phyloP scores from a whole-genome alignment of 2,113 vertebrate genomes.

The Solea senegalensis region DNA sequence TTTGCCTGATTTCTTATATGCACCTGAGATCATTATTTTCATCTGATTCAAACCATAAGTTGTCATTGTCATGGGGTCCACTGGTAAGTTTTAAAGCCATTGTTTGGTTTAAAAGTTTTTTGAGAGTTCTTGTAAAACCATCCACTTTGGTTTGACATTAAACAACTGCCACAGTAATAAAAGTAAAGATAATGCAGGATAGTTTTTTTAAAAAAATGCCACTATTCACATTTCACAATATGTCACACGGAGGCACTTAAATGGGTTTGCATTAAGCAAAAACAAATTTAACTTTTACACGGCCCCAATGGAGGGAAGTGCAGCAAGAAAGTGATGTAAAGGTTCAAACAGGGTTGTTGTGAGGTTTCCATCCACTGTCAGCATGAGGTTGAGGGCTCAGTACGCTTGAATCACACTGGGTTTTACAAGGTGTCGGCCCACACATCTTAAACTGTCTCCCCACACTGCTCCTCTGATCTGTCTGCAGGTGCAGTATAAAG shows the following conservation, averaged over 20 bases:
- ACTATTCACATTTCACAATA: too few relatives aligned
- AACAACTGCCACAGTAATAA: conserved; percentile 3
- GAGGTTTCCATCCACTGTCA: background rate
- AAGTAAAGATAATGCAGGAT: background rate
- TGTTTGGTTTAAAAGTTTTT: background rate
- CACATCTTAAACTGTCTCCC: background rate
- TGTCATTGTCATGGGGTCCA: conserved; percentile 3
- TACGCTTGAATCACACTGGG: background rate
- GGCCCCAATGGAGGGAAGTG: too few relatives aligned
- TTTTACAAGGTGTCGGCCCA: background rate
- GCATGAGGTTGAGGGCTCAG: background rate
- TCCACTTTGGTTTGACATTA: background rate
- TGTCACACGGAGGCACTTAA: too few relatives aligned
- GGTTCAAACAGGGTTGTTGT: background rate
- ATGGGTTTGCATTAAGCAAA: too few relatives aligned
- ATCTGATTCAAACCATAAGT: conserved; percentile 17
- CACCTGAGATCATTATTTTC: conserved; percentile 49
- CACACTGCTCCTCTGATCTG: background rate
- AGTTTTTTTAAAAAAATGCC: too few relatives aligned
- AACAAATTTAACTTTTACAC: too few relatives aligned
- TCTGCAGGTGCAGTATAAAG: background rate
- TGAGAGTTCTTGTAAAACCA: background rate
- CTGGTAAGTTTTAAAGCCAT: background rate
- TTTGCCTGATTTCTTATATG: conserved; percentile 43
- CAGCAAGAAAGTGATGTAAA: background rate